Evolutionary conservation across 2,888 invertebrate species (phyloP).

Genomic region (Drosophila parthenogenetica): DNA sequence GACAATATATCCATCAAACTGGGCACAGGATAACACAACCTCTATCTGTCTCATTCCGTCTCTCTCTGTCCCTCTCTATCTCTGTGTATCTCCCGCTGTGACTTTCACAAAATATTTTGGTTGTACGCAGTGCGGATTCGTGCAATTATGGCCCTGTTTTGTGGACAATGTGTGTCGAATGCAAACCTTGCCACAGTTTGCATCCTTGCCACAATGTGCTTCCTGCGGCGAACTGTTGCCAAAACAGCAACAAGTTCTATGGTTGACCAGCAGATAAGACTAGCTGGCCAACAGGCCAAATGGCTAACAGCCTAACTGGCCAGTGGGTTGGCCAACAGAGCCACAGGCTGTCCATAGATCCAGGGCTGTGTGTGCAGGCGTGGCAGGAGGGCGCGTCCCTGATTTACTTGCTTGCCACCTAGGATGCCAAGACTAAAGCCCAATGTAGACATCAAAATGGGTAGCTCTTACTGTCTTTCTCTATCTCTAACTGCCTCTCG

Average conservation of each 20-base stretch:
- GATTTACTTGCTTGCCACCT: constrained; percentile 46
- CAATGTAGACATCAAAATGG: constrained; percentile 71
- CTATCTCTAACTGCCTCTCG: constrained; percentile 47
- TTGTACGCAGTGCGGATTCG: constrained; percentile 81
- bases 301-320: constrained; percentile 69
- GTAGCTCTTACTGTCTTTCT: constrained; percentile 1
- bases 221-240: constrained; percentile 75
- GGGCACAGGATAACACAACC: constrained; percentile 49
- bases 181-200: constrained; percentile 42
- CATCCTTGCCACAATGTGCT: constrained; percentile 27
- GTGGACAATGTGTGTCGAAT: constrained; percentile 73
- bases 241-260: constrained; percentile 73
- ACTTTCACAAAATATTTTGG: constrained; percentile 85
- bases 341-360: constrained; percentile 50
- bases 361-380: constrained; percentile 28
- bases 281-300: constrained; percentile 19
- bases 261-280: constrained; percentile 75
- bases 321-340: constrained; percentile 31
- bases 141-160: constrained; percentile 72
- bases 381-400: constrained; percentile 69
- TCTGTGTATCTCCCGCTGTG: constrained; percentile 71
- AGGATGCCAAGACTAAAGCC: constrained; percentile 58
- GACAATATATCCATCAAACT: constrained; percentile 75
- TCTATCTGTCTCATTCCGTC: constrained; percentile 13
- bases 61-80: constrained; percentile 16